These are phyloP conservation scores for Pangasius mekongensis DNA, from an alignment of 2,797 vertebrate species.

Conservation along the genomic window DNA sequence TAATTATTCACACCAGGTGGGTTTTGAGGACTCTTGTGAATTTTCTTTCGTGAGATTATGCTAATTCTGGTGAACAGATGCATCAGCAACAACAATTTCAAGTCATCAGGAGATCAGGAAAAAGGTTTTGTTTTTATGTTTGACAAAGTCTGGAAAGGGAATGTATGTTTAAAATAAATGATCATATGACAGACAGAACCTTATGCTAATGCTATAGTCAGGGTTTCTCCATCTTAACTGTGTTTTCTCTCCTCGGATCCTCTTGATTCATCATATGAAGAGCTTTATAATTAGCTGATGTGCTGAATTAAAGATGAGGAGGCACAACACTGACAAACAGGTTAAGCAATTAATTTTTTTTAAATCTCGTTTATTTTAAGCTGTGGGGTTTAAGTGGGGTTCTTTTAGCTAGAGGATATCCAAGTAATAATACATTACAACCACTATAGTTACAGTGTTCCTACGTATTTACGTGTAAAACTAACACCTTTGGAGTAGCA, in stretches of 20 bases:
- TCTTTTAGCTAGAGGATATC: not conserved
- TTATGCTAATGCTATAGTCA: conserved; percentile 11
- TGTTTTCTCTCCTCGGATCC: not conserved
- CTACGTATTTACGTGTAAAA: not conserved
- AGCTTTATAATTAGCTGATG: conserved; percentile 6
- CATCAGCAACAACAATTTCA: not conserved
- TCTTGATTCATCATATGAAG: conserved; percentile 1
- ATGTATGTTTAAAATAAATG: not conserved
- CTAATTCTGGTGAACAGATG: not conserved
- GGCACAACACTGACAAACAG: conserved; percentile 13
- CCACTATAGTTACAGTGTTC: not conserved
- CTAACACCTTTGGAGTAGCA: not conserved
- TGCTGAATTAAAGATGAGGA: conserved; percentile 3
- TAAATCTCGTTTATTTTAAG: not conserved
- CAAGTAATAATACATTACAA: not conserved
- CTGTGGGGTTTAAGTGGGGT: not conserved
- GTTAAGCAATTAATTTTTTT: not conserved
- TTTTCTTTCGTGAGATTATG: not conserved
- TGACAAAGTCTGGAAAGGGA: not conserved
- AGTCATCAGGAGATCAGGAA: not conserved
- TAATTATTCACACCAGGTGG: conserved; percentile 14
- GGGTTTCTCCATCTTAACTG: not conserved
- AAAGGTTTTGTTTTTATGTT: not conserved
- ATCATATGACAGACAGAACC: not conserved
- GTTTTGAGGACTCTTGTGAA: not conserved